Evolutionary conservation across 92 coral and sea anemone genomes (phyloP).

Genomic region (Actinernus sp.): DNA sequence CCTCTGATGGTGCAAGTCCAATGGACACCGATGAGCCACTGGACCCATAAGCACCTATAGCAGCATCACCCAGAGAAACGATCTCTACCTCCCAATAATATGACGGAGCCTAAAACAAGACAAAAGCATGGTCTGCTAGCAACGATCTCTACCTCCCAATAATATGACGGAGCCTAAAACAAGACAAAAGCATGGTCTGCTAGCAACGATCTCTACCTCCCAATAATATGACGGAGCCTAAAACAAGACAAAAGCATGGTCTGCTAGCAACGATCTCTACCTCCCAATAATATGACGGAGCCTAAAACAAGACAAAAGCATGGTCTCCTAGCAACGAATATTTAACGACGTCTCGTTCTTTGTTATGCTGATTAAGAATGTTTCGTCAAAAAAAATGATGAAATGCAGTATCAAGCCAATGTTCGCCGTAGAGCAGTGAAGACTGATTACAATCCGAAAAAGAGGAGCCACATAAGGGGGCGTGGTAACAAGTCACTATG

Average conservation of each 20-base stretch:
- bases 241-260: not conserved
- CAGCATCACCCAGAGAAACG: conserved; percentile 71
- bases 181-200: not conserved
- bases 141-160: conserved; percentile 94
- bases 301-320: conserved; percentile 35
- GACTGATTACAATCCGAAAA: too few relatives aligned
- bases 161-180: conserved; percentile 87
- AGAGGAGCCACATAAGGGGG: too few relatives aligned
- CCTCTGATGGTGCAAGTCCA: conserved; percentile 84
- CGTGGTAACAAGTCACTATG: too few relatives aligned
- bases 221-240: conserved; percentile 97
- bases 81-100: conserved; percentile 98
- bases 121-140: conserved; percentile 26
- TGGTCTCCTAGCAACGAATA: too few relatives aligned
- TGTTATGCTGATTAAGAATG: too few relatives aligned
- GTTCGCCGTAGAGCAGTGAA: too few relatives aligned
- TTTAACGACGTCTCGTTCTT: too few relatives aligned
- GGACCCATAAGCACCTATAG: conserved; percentile 40
- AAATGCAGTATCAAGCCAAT: too few relatives aligned
- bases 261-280: conserved; percentile 83
- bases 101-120: conserved; percentile 76
- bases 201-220: conserved; percentile 90
- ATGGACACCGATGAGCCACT: conserved; percentile 84
- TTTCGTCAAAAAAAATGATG: too few relatives aligned
- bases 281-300: conserved; percentile 98